A percentile compares a stretch with the other conserved stretches of the same genome.
Evolutionary conservation across 1,140 invertebrate genomes (phyloP).

Genomic region (Watersipora subatra): DNA sequence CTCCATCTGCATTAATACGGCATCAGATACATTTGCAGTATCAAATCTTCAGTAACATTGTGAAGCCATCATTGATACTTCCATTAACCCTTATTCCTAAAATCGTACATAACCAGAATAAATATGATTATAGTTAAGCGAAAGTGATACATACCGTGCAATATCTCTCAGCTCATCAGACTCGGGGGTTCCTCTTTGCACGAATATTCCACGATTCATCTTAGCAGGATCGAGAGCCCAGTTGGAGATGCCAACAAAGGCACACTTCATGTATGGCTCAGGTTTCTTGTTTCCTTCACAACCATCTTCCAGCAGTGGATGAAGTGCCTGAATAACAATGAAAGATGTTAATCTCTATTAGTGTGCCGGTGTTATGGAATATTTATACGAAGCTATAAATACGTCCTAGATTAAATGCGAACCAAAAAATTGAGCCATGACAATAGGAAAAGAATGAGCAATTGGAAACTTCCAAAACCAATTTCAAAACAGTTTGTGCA

Average conservation of each 20-base stretch:
- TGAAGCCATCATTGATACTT: too few relatives aligned
- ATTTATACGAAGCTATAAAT: background rate
- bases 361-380: background rate
- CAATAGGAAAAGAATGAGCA: too few relatives aligned
- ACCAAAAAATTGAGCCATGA: too few relatives aligned
- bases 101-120: too few relatives aligned
- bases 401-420: too few relatives aligned
- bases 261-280: slow-evolving; percentile 12
- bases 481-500: too few relatives aligned
- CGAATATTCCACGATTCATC: slow-evolving; percentile 20
- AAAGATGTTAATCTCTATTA: background rate
- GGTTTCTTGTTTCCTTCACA: slow-evolving; percentile 14
- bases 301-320: slow-evolving; percentile 16
- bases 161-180: slow-evolving; percentile 16
- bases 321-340: slow-evolving; percentile 9
- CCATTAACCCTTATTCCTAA: too few relatives aligned
- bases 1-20: too few relatives aligned
- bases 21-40: too few relatives aligned
- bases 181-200: slow-evolving; percentile 19
- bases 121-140: too few relatives aligned
- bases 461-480: too few relatives aligned
- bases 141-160: slow-evolving; percentile 5
- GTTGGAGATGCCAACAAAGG: slow-evolving; percentile 20
- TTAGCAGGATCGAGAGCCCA: slow-evolving; percentile 21
- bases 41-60: too few relatives aligned